phyloP scores from a whole-genome alignment of 2,888 invertebrate species.

The Conus canariensis region DNA sequence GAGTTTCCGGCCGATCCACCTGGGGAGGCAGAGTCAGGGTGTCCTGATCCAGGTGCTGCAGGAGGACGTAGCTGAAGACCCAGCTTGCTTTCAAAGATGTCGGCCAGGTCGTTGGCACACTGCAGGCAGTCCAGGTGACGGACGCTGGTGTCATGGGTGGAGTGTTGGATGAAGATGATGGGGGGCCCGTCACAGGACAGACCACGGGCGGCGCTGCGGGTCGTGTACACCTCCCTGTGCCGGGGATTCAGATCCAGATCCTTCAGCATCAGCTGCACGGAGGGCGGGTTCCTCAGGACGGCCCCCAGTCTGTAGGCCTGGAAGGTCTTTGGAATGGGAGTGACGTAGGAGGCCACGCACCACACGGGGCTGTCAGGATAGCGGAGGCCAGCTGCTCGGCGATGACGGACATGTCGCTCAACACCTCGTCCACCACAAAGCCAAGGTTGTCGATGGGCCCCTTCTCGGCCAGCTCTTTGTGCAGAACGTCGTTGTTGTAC shows the following conservation, averaged over 20 bases:
- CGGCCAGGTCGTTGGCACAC: slow-evolving; percentile 27
- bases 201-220: slow-evolving; percentile 30
- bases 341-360: slow-evolving; percentile 3
- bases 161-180: slow-evolving; percentile 24
- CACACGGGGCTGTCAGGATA: slow-evolving; percentile 1
- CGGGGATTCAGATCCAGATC: slow-evolving; percentile 27
- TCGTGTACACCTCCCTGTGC: neutral
- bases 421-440: slow-evolving; percentile 23
- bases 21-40: neutral
- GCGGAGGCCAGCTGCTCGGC: neutral
- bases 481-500: neutral
- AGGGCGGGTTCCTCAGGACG: slow-evolving; percentile 29
- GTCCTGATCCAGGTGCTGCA: neutral
- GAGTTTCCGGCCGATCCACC: neutral
- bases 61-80: neutral
- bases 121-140: slow-evolving; percentile 9
- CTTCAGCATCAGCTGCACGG: slow-evolving; percentile 33
- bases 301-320: neutral
- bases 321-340: neutral
- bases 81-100: neutral
- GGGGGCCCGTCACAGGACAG: slow-evolving; percentile 26
- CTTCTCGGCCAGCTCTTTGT: neutral
- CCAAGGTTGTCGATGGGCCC: slow-evolving; percentile 1
- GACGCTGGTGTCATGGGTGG: neutral
- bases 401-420: neutral